These are phyloP conservation scores for Lagria hirta DNA, from an alignment of 2,888 invertebrate genomes.

Conservation along the genomic window DNA sequence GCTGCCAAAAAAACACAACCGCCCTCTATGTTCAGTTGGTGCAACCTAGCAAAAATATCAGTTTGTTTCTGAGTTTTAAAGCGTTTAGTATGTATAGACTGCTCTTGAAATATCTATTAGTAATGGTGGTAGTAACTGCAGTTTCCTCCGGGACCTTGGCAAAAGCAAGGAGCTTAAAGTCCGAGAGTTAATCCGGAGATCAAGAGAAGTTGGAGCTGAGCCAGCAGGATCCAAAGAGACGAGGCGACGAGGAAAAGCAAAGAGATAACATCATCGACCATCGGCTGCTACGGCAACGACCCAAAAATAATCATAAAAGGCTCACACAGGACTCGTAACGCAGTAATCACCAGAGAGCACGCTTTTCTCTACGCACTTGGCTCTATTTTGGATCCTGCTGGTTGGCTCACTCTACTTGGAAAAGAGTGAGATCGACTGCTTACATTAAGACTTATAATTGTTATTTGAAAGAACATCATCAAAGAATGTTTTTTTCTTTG, in stretches of 20 bases:
- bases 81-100: too few species aligned
- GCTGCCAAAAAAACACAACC: too few species aligned
- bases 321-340: slow-evolving; percentile 31
- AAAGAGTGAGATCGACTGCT: too few species aligned
- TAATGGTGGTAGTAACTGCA: slow-evolving; percentile 10
- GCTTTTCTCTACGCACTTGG: too few species aligned
- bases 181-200: slow-evolving; percentile 28
- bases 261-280: slow-evolving; percentile 17
- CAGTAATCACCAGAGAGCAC: slow-evolving; percentile 29
- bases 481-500: too few species aligned
- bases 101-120: slow-evolving; percentile 27
- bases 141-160: slow-evolving; percentile 17
- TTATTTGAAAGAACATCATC: too few species aligned
- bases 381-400: neutral
- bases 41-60: too few species aligned
- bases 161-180: slow-evolving; percentile 21
- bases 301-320: slow-evolving; percentile 36
- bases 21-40: too few species aligned
- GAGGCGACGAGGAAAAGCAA: too few species aligned
- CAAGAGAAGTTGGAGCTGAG: slow-evolving; percentile 28
- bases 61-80: too few species aligned
- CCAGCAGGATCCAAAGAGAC: slow-evolving; percentile 20
- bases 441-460: too few species aligned
- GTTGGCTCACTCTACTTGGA: neutral
- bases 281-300: slow-evolving; percentile 28